These are phyloP conservation scores for Melanerpes formicivorus DNA, from an alignment of 2,113 vertebrate species.

Conservation along the genomic window DNA sequence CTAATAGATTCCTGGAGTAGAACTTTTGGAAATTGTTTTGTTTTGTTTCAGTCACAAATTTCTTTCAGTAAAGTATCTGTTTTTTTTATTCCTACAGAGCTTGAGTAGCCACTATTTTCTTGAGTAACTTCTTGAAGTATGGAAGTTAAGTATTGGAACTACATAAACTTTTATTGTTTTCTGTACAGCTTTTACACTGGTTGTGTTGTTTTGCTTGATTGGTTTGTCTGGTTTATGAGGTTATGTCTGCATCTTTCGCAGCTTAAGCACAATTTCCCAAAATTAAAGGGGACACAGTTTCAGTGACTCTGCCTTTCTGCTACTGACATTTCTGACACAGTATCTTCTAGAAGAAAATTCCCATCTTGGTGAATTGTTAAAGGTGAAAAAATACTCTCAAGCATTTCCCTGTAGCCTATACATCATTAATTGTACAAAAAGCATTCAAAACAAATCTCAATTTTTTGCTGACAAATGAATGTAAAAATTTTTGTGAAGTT, in stretches of 20 bases:
- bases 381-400: background rate
- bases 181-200: background rate
- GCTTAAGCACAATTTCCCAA: background rate
- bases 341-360: background rate
- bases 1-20: too few species aligned
- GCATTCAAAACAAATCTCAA: background rate
- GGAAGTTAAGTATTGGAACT: background rate
- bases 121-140: background rate
- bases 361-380: background rate
- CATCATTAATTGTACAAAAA: background rate
- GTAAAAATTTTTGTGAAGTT: background rate
- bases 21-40: too few species aligned
- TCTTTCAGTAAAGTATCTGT: background rate
- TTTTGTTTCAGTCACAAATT: background rate
- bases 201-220: background rate
- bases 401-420: background rate
- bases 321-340: background rate
- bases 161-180: background rate
- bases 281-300: background rate
- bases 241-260: background rate
- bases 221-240: background rate
- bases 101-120: background rate
- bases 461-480: background rate
- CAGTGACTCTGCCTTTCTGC: background rate
- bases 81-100: background rate